Percentiles rank a stretch among this genome's conserved stretches.
Conservation (phyloP, 2,113 vertebrate species). For the Corythornis madagascariensis region DNA sequence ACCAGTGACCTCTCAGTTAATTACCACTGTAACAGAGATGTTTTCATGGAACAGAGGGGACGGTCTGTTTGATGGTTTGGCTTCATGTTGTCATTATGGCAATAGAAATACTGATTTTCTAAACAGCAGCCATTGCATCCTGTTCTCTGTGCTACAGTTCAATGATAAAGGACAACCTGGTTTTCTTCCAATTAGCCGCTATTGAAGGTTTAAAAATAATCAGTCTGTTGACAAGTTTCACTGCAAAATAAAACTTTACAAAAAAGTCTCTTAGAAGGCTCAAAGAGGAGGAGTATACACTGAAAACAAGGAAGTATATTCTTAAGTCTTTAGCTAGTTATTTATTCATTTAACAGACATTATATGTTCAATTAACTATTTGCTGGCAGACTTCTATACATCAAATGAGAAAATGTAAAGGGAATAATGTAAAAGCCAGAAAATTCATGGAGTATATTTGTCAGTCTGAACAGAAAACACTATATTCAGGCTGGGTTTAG, state of each 20-base stretch:
- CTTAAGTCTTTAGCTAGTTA: neutral
- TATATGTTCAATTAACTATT: neutral
- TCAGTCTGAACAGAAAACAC: neutral
- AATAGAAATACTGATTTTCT: neutral
- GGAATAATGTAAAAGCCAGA: conserved; percentile 11
- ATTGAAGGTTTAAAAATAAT: neutral
- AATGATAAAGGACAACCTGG: neutral
- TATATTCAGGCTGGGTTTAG: neutral
- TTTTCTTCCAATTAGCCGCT: neutral
- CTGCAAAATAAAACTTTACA: neutral
- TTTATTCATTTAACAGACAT: neutral
- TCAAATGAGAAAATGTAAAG: neutral
- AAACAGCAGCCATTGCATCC: neutral
- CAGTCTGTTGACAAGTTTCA: neutral
- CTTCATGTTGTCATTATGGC: neutral
- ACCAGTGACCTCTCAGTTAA: neutral
- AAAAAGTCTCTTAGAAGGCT: neutral
- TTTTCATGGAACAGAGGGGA: neutral
- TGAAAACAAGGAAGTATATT: neutral
- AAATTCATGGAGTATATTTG: neutral
- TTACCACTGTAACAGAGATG: neutral
- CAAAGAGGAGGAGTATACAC: neutral
- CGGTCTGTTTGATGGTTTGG: neutral
- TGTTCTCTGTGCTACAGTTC: neutral
- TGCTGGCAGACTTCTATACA: neutral